Conservation (phyloP, 2,888 invertebrate genomes). For the Dyspetes luteomarginatus region DNA sequence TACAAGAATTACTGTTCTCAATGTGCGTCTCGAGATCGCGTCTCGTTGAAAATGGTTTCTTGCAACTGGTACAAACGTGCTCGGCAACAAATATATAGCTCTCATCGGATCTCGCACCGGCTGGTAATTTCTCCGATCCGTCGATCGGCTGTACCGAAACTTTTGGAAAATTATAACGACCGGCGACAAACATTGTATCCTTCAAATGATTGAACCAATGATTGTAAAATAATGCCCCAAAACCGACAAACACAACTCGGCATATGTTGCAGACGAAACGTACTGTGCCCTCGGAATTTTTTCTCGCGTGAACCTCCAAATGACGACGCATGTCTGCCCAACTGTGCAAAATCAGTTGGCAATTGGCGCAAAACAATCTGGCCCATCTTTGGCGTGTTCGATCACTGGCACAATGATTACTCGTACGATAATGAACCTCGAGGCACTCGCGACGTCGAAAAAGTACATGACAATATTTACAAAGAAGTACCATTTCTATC, state of each 20-base stretch:
- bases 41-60: slow-evolving; percentile 70
- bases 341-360: slow-evolving; percentile 69
- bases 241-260: slow-evolving; percentile 77
- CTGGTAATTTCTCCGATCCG: slow-evolving; percentile 60
- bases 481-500: slow-evolving; percentile 78
- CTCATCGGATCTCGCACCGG: slow-evolving; percentile 60
- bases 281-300: slow-evolving; percentile 68
- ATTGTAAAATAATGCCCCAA: slow-evolving; percentile 74
- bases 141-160: slow-evolving; percentile 67
- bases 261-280: slow-evolving; percentile 79
- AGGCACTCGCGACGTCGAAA: slow-evolving; percentile 78
- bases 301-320: slow-evolving; percentile 71
- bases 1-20: background rate
- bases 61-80: slow-evolving; percentile 75
- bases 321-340: slow-evolving; percentile 75
- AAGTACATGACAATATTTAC: slow-evolving; percentile 74
- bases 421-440: slow-evolving; percentile 75
- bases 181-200: slow-evolving; percentile 74
- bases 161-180: slow-evolving; percentile 76
- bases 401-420: slow-evolving; percentile 65
- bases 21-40: slow-evolving; percentile 43
- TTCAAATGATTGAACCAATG: slow-evolving; percentile 78
- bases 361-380: slow-evolving; percentile 76
- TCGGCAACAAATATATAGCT: slow-evolving; percentile 77
- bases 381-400: slow-evolving; percentile 68